A percentile compares a stretch with the other conserved stretches of the same genome.
phyloP scores from a whole-genome alignment of 2,797 vertebrate genomes.

The Buceros bicornis region DNA sequence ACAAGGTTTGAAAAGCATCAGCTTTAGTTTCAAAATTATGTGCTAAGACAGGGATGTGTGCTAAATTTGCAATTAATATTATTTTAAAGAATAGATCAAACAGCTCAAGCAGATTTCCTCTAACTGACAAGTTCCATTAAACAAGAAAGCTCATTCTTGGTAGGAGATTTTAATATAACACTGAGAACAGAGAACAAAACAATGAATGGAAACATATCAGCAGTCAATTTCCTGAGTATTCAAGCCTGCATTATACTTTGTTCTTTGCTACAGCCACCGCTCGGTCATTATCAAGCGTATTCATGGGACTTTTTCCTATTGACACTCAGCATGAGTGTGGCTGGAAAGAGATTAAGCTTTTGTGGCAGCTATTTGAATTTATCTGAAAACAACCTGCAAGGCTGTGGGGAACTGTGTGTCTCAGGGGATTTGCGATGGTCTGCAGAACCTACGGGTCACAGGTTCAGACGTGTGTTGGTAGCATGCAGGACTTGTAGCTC shows the following conservation, averaged over 20 bases:
- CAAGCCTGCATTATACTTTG: constrained; percentile 70
- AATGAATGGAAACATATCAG: constrained; percentile 76
- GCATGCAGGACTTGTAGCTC: neutral
- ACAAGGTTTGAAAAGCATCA: neutral
- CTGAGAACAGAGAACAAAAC: constrained; percentile 73
- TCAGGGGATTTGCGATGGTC: constrained; percentile 16
- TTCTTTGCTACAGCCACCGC: constrained; percentile 54
- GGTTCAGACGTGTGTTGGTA: neutral
- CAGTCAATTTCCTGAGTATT: constrained; percentile 71
- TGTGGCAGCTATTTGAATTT: constrained; percentile 58
- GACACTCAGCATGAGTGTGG: constrained; percentile 50
- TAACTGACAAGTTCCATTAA: constrained; percentile 71
- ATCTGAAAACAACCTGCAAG: constrained; percentile 44
- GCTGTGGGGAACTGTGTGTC: neutral
- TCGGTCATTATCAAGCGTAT: constrained; percentile 65
- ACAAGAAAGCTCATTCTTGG: constrained; percentile 72
- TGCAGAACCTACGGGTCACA: neutral
- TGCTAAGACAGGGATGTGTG: neutral
- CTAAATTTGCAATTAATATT: constrained; percentile 70
- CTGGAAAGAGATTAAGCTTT: constrained; percentile 66
- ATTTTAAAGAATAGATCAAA: constrained; percentile 76
- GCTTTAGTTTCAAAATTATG: constrained; percentile 7
- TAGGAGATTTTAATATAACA: constrained; percentile 70
- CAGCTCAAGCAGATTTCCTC: constrained; percentile 67
- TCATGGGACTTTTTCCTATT: constrained; percentile 70